phyloP scores from a whole-genome alignment of 2,797 vertebrate genomes.

The Brachyrhaphis roseni region DNA sequence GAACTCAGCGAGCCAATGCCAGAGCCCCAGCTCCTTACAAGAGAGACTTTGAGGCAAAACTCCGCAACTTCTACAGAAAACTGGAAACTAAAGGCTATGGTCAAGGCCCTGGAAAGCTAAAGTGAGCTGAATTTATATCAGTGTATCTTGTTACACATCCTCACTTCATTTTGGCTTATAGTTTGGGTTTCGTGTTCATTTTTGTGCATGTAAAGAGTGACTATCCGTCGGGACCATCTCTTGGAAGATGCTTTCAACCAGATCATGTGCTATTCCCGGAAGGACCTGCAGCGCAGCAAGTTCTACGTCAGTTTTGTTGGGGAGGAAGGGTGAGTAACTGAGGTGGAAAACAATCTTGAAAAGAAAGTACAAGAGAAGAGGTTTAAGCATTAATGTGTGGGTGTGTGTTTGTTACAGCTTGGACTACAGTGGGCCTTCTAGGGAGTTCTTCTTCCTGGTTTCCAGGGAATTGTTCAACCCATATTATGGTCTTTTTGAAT shows the following conservation, averaged over 20 bases:
- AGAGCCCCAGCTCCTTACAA: slow-evolving; percentile 97
- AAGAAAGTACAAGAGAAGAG: background rate
- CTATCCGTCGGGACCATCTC: slow-evolving; percentile 95
- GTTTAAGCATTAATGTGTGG: background rate
- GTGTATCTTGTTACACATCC: background rate
- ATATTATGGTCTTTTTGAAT: slow-evolving; percentile 97
- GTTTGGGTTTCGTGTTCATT: background rate
- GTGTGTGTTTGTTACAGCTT: slow-evolving; percentile 76
- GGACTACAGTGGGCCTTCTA: slow-evolving; percentile 97
- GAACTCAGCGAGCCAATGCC: slow-evolving; percentile 95
- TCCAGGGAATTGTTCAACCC: slow-evolving; percentile 98
- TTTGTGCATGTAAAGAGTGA: slow-evolving; percentile 82
- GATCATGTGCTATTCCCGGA: slow-evolving; percentile 98
- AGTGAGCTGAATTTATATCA: slow-evolving; percentile 79
- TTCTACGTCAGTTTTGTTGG: slow-evolving; percentile 96
- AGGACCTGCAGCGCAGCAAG: slow-evolving; percentile 96
- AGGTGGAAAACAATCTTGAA: too few relatives aligned
- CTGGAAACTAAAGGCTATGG: slow-evolving; percentile 97
- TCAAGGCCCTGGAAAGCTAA: slow-evolving; percentile 96
- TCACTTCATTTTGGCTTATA: background rate
- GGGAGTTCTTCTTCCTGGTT: slow-evolving; percentile 98
- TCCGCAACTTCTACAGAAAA: slow-evolving; percentile 98
- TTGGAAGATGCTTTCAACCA: slow-evolving; percentile 98
- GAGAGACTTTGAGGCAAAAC: slow-evolving; percentile 96
- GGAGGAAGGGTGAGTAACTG: slow-evolving; percentile 91